These are phyloP conservation scores for Chlamydotis undulata DNA, from an alignment of 2,113 vertebrate species.

Conservation along the genomic window DNA sequence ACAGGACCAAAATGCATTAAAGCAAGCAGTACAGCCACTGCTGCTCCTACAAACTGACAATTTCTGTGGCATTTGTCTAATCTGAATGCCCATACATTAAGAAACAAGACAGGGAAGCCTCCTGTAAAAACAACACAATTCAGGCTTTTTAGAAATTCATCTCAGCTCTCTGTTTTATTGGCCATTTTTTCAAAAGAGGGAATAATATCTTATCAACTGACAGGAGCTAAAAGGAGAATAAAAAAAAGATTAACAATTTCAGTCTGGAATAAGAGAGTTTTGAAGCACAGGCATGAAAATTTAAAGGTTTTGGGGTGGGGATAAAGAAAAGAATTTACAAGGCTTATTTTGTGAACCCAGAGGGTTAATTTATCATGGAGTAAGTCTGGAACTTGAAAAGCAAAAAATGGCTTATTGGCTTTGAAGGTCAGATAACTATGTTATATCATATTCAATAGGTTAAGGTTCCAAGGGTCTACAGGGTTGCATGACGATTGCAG, in stretches of 20 bases:
- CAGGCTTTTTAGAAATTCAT: slow-evolving; percentile 24
- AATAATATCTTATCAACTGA: slow-evolving; percentile 53
- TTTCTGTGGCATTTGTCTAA: not conserved
- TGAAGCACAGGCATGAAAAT: slow-evolving; percentile 53
- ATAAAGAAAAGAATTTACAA: slow-evolving; percentile 57
- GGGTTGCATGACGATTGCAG: slow-evolving; percentile 59
- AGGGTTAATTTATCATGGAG: slow-evolving; percentile 67
- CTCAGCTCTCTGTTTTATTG: slow-evolving; percentile 26
- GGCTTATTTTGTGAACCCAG: slow-evolving; percentile 39
- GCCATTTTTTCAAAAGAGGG: not conserved
- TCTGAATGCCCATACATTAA: not conserved
- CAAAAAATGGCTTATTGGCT: slow-evolving; percentile 64
- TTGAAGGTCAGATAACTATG: slow-evolving; percentile 71
- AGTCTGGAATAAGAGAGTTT: slow-evolving; percentile 43
- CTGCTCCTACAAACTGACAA: not conserved
- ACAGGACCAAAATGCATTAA: not conserved
- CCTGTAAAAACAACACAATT: not conserved
- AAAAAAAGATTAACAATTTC: slow-evolving; percentile 54
- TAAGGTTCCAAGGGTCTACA: slow-evolving; percentile 61
- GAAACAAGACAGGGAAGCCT: not conserved
- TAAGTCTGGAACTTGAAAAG: slow-evolving; percentile 49
- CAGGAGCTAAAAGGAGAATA: slow-evolving; percentile 51
- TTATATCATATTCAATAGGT: slow-evolving; percentile 71
- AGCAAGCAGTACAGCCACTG: not conserved
- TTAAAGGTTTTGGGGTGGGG: not conserved